Evolutionary conservation across 2,888 invertebrate species (phyloP), one percentile per base, ranked within the genome.

Genomic region (Tenthredo distinguenda): DNA sequence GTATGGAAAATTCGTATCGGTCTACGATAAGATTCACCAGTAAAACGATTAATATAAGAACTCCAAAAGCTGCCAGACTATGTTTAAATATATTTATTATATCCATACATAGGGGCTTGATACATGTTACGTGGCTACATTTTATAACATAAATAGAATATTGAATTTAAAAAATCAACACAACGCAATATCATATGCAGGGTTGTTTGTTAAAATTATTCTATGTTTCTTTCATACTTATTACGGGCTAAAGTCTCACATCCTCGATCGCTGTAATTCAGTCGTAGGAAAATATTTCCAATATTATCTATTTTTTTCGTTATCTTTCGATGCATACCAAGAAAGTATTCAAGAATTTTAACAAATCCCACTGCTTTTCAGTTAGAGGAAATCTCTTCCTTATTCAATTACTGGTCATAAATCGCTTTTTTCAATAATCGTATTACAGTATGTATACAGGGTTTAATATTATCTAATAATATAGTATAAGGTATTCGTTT

Each of bases 41-140:
- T 7, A 34, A 15, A 34, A 34, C 15, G 18, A 68, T 15, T 68
- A 5, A 34, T 18, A 34, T 37, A 21, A 10, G 21, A 21, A 21
- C 10, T 74, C 18, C 26, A 43, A 43, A 10, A 21, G 18, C 31
- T 31, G 77, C 18, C 72, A 2, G 40, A 34, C 58, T 81, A 81
- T 81, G 81, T 81, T 81, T 81, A 81, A 81, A 81, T 81, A 81
- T 81, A 81, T 81, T 81, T 81, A 81, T 81, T 81, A 81, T 81
- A 81, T 81, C 40, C 81, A 81, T 62, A 40, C 77, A 77, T 18
- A 50, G 55, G 62, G 81, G 62, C 40, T 81, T 12, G 37, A 62
- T 62, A 81, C 62, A 81, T 81, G 40, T 81, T 40, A 26, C 15
- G 40, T 81, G 81, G 37, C 43, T 74, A 43, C 31, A 81, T 62